Evolutionary conservation across 2,888 invertebrate species (phyloP).

Genomic region (Griposia aprilina): DNA sequence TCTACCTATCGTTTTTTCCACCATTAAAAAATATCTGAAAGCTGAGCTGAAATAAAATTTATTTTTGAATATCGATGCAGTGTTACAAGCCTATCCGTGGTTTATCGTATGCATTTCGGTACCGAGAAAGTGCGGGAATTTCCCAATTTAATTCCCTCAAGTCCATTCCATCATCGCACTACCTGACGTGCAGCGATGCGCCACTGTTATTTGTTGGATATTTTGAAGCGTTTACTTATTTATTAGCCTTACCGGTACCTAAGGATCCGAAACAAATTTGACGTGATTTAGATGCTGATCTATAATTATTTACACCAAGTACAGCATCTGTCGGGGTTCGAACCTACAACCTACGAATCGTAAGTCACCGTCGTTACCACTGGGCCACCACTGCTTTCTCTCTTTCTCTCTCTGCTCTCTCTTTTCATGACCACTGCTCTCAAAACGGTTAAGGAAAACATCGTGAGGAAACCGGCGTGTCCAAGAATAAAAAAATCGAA

Average conservation of each 20-base stretch:
- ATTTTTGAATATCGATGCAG: not conserved
- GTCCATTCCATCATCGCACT: conserved; percentile 4
- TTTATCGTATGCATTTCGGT: conserved; percentile 11
- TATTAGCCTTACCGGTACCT: not conserved
- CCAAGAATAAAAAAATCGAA: too few relatives aligned
- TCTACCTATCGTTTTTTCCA: not conserved
- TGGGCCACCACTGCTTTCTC: too few relatives aligned
- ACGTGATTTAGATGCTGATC: not conserved
- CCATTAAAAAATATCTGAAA: not conserved
- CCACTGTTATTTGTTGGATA: not conserved
- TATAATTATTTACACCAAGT: too few relatives aligned
- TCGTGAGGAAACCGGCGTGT: too few relatives aligned
- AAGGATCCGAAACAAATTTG: not conserved
- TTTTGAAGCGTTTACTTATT: not conserved
- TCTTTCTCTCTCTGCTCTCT: too few relatives aligned
- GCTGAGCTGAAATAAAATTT: not conserved
- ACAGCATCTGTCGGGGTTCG: too few relatives aligned
- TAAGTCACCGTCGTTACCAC: too few relatives aligned
- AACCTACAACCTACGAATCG: too few relatives aligned
- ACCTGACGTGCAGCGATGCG: not conserved
- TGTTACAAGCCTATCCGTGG: not conserved
- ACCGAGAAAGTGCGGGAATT: conserved; percentile 6
- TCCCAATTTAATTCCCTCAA: conserved; percentile 7
- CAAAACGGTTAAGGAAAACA: too few relatives aligned
- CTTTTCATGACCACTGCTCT: too few relatives aligned